Evolutionary conservation across 1,140 invertebrate species (phyloP).

Genomic region (Spodoptera frugiperda): DNA sequence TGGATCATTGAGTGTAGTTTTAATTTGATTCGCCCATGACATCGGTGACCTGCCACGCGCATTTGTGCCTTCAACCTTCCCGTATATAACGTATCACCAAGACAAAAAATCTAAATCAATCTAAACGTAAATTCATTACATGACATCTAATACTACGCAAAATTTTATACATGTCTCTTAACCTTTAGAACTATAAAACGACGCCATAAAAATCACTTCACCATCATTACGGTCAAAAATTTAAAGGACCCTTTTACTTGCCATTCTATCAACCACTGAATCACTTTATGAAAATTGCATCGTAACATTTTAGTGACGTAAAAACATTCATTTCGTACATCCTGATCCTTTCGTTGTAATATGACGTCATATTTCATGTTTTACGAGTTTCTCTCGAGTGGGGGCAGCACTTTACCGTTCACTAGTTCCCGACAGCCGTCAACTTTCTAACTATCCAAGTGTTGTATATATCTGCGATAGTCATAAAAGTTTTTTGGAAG

Average conservation of each 20-base stretch:
- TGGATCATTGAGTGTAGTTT: too few relatives aligned
- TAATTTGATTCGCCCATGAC: too few relatives aligned
- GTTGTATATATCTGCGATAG: conserved; percentile 18
- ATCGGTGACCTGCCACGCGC: too few relatives aligned
- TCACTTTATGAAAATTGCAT: conserved; percentile 50
- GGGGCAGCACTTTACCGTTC: conserved; percentile 10
- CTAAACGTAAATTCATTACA: too few relatives aligned
- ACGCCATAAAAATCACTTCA: background rate
- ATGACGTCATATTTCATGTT: conserved; percentile 45
- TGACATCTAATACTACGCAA: too few relatives aligned
- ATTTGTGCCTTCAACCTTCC: too few relatives aligned
- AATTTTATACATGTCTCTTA: too few relatives aligned
- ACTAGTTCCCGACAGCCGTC: conserved; percentile 37
- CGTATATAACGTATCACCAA: too few relatives aligned
- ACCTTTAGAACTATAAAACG: background rate
- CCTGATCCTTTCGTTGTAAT: conserved; percentile 30
- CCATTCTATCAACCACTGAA: conserved; percentile 31
- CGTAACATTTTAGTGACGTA: conserved; percentile 48
- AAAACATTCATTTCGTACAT: conserved; percentile 45
- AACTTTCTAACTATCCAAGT: conserved; percentile 32
- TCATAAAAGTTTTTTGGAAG: background rate
- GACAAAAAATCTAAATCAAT: too few relatives aligned
- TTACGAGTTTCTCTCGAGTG: conserved; percentile 31
- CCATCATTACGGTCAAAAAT: background rate
- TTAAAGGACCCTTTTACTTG: background rate